phyloP scores from a whole-genome alignment of 2,888 invertebrate species.

The Mythimna lalbum region DNA sequence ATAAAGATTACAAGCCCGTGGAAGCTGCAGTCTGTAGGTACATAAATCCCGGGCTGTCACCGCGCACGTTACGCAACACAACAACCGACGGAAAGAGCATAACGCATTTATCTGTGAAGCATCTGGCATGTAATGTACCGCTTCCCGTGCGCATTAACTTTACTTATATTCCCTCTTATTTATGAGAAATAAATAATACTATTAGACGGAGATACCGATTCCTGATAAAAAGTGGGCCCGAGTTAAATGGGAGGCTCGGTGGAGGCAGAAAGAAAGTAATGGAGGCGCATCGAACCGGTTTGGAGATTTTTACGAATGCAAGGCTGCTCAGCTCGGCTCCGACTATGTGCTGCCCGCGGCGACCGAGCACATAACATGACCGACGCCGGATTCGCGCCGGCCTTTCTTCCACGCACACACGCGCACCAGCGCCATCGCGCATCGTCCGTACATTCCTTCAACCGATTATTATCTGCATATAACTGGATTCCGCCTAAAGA shows the following conservation, averaged over 20 bases:
- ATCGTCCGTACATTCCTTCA: constrained; percentile 73
- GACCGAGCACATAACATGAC: constrained; percentile 86
- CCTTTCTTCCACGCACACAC: constrained; percentile 83
- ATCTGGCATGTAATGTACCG: constrained; percentile 87
- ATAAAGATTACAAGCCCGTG: constrained; percentile 72
- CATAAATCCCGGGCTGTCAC: constrained; percentile 79
- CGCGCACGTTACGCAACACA: constrained; percentile 80
- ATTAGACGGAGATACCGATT: constrained; percentile 91
- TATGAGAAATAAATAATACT: constrained; percentile 91
- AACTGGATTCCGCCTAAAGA: constrained; percentile 83
- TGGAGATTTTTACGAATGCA: constrained; percentile 91
- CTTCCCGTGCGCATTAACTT: constrained; percentile 88
- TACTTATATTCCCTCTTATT: constrained; percentile 89
- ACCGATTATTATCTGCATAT: constrained; percentile 85
- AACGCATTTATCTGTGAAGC: constrained; percentile 83
- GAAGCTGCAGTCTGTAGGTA: constrained; percentile 61
- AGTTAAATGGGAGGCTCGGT: constrained; percentile 90
- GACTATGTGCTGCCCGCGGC: constrained; percentile 85
- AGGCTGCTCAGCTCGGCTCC: constrained; percentile 84
- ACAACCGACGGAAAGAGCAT: constrained; percentile 77
- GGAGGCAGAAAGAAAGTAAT: constrained; percentile 91
- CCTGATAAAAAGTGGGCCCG: constrained; percentile 90
- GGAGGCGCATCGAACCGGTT: constrained; percentile 90
- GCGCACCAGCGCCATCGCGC: constrained; percentile 64
- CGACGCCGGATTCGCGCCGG: constrained; percentile 87